Base-by-base conservation (phyloP, 2,797 vertebrate species). In the Allobates femoralis region DNA sequence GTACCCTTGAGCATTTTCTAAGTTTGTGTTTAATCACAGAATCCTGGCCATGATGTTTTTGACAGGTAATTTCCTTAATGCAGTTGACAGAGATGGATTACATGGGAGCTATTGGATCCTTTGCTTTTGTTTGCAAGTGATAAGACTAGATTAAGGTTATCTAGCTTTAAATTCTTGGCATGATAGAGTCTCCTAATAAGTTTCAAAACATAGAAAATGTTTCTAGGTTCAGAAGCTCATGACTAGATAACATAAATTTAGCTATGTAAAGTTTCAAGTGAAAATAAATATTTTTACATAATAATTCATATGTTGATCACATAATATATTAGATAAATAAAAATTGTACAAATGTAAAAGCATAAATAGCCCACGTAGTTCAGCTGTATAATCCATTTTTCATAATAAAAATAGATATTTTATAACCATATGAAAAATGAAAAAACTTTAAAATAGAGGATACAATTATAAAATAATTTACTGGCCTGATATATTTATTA, bases 61-160 rank as follows among this genome's bases (percentile, higher is more conserved):
- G 96, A 96, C 94, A 95, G 94, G 94, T 96, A 95, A 96, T 96
- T 96, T 96, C 95, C 95, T 95, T 95, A 95, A 94, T 95, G 94
- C 90, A 21, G 91, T 85, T 95, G 96, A 96, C 95, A 96, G 94
- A 96, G 95, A 97, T 95, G 94, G 94, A 96, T 96, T 96, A 92
- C 93, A 92, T 80, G 89, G 91, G 87, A 92, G 90, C 89, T 92
- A 91, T 91, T 94, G 93, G 94, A 94, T 91, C 91, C 91, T 78
- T n/a, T 89, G 91, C 94, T 95, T 96, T 96, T 94, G 92, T 95
- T 92, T 94, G 93, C 89, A 86, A 93, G 92, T 91, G 93, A 94
- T 95, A 94, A 96, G 93, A 91, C 92, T 92, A 92, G 93, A 94
- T 95, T 93, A 95, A 92, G 92, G 93, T 93, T 95, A 91, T 95